Evolutionary conservation across 2,888 invertebrate species (phyloP).

Genomic region (Harpalus rufipes): DNA sequence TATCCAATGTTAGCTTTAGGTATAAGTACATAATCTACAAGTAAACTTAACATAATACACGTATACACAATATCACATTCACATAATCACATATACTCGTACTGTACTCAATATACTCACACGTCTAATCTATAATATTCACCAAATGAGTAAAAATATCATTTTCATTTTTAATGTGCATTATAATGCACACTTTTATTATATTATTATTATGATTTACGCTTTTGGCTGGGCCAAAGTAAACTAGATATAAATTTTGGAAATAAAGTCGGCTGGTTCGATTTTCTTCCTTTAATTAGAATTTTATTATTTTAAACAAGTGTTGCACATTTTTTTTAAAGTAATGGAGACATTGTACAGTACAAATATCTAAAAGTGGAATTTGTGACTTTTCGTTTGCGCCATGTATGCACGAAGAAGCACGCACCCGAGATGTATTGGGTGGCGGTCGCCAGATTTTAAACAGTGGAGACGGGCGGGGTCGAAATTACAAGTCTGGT

Average conservation of each 20-base stretch:
- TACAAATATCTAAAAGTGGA: background rate
- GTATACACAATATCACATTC: conserved; percentile 7
- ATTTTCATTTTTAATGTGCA: background rate
- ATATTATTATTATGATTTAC: background rate
- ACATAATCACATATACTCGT: conserved; percentile 27
- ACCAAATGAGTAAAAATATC: conserved; percentile 17
- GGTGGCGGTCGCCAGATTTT: too few species aligned
- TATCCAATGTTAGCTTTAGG: conserved; percentile 43
- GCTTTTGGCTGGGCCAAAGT: conserved; percentile 22
- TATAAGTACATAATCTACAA: conserved; percentile 7
- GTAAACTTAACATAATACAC: conserved; percentile 38
- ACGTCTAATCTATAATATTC: conserved; percentile 13
- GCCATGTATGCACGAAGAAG: too few species aligned
- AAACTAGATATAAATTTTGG: background rate
- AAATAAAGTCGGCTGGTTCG: conserved; percentile 8
- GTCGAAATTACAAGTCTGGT: too few species aligned
- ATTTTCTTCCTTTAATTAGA: conserved; percentile 4
- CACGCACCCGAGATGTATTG: too few species aligned
- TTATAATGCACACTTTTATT: background rate
- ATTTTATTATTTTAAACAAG: background rate
- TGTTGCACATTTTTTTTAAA: background rate
- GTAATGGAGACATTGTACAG: background rate
- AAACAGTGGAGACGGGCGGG: too few species aligned
- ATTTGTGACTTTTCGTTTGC: too few species aligned
- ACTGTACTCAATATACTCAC: conserved; percentile 29